A percentile compares a stretch with the other conserved stretches of the same genome.
Conservation (phyloP, 2,113 vertebrate species). For the Spea bombifrons region DNA sequence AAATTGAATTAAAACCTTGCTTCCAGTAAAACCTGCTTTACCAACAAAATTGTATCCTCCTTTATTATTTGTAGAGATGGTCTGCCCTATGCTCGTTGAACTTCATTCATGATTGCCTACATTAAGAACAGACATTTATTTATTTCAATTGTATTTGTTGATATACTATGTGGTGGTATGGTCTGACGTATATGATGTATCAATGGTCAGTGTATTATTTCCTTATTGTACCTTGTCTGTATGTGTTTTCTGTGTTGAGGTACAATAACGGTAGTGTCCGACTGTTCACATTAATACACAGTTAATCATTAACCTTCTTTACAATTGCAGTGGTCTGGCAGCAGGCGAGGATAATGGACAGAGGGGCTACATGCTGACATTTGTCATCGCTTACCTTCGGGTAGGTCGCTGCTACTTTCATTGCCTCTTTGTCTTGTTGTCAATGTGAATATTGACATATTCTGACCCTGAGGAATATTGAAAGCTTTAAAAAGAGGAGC, state of each 20-base stretch:
- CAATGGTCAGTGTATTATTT: too few relatives aligned
- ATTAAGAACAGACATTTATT: too few relatives aligned
- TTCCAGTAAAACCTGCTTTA: too few relatives aligned
- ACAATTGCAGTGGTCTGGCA: conserved; percentile 89
- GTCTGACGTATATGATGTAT: too few relatives aligned
- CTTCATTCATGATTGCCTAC: too few relatives aligned
- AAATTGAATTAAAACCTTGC: too few relatives aligned
- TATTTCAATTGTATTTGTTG: too few relatives aligned
- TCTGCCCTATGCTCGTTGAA: too few relatives aligned
- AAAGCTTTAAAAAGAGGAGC: not conserved
- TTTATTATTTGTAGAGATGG: too few relatives aligned
- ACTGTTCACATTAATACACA: conserved; percentile 45
- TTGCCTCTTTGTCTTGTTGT: conserved; percentile 42
- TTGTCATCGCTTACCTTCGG: conserved; percentile 95
- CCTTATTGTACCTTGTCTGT: conserved; percentile 10
- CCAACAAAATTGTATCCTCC: too few relatives aligned
- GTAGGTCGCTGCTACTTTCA: conserved; percentile 69
- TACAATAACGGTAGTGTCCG: conserved; percentile 20
- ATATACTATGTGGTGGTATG: too few relatives aligned
- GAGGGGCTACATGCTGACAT: conserved; percentile 97
- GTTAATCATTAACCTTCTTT: conserved; percentile 71
- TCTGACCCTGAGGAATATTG: conserved; percentile 37
- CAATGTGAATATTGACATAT: conserved; percentile 46
- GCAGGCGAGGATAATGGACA: conserved; percentile 99
- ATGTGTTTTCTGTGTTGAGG: conserved; percentile 24